phyloP scores from a whole-genome alignment of 2,797 vertebrate genomes.

The Characodon lateralis region DNA sequence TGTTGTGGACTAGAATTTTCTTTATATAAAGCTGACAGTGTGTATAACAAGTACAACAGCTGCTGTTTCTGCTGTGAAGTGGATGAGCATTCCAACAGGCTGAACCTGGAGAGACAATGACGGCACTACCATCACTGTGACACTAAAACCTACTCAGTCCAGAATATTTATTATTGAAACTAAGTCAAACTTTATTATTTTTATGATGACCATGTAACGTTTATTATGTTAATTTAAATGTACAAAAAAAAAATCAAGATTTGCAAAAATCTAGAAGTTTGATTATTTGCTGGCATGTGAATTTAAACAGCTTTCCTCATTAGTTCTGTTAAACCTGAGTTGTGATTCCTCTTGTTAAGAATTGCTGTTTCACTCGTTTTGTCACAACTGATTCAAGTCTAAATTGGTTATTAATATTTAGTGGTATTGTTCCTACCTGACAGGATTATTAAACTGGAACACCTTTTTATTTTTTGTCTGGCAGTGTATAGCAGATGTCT shows the following conservation, averaged over 20 bases:
- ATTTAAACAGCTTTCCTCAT: slow-evolving; percentile 30
- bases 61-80: not conserved
- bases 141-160: slow-evolving; percentile 62
- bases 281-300: slow-evolving; percentile 44
- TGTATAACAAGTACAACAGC: not conserved
- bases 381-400: slow-evolving; percentile 27
- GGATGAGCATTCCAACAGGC: no score
- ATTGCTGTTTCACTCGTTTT: slow-evolving; percentile 32
- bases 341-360: slow-evolving; percentile 39
- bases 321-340: slow-evolving; percentile 17
- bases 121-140: slow-evolving; percentile 76
- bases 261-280: slow-evolving; percentile 9
- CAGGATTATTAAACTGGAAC: slow-evolving; percentile 43
- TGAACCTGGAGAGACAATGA: slow-evolving; percentile 3
- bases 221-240: slow-evolving; percentile 12
- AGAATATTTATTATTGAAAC: slow-evolving; percentile 24
- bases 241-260: slow-evolving; percentile 17
- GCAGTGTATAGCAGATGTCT: slow-evolving; percentile 1
- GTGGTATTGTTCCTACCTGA: slow-evolving; percentile 30
- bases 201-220: slow-evolving; percentile 22
- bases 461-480: slow-evolving; percentile 19
- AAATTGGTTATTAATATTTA: slow-evolving; percentile 22
- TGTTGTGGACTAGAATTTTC: slow-evolving; percentile 43
- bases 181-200: slow-evolving; percentile 22
- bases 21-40: not conserved